Base-by-base conservation (phyloP, 2,797 vertebrate genomes). In the Percopsis omiscomaycus region DNA sequence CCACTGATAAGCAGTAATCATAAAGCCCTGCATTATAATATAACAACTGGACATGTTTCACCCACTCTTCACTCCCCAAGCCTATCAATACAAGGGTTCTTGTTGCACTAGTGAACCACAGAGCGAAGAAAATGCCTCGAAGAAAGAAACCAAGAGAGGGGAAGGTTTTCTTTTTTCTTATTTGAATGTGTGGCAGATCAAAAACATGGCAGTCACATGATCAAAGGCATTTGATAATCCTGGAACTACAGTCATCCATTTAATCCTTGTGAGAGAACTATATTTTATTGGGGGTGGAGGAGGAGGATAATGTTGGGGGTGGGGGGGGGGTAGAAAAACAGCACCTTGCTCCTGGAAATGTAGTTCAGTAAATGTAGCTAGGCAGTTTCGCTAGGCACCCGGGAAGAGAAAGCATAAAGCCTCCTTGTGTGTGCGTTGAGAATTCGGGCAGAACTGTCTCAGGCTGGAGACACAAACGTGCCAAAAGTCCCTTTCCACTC, bases 201-300 rank as follows among this genome's bases (percentile, higher is more conserved):
- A 92, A 90, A 86, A 86, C 84, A 83, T 77, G 75, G 79, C 74
- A 83, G 85, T 90, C 88, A 92, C 88, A 89, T 92, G 89, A 92
- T 91, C 86, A 89, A 90, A 90, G 90, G 83, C 87, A 87, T 91
- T 86, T 88, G 87, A 90, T 89, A 91, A 91, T 92, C 89, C 86
- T 89, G 89, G 83, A 91, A 89, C 86, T 86, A 87, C 84, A 89
- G 82, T 86, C 75, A 81, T 80, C 57, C 68, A 89, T 89, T 89
- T 91, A 89, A 92, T 90, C 86, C 86, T 66, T 79, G 70, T 29
- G 77, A 86, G 81, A 83, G 75, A 86, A 85, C 74, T 82, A 79
- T 84, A 70, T 89, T 86, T 88, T 81, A 80, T 79, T 66, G 68
- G 55, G 66, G 60, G 13, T 53, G 49, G 28, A 12, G 3, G 44